Base-by-base conservation (phyloP, 2,113 vertebrate species). In the Ascaphus truei region DNA sequence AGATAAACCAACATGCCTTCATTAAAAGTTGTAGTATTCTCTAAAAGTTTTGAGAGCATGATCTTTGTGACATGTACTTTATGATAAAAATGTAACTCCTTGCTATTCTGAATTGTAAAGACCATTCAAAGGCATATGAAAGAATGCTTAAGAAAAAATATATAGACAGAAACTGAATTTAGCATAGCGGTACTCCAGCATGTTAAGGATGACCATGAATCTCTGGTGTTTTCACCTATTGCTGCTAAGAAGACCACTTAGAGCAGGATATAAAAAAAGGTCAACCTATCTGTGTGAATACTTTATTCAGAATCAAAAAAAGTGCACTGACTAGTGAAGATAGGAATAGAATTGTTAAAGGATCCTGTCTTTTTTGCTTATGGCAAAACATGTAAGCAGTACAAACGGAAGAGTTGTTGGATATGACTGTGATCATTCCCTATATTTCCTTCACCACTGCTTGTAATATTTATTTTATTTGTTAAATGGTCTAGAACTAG, bases 61-160 rank as follows among this genome's bases (percentile, higher is more conserved):
- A 56, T 56, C 52, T 56, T 30, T 56, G 18, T 56, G 52, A 56
- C 52, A 56, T 56, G n/a, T n/a, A n/a, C n/a, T n/a, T 18, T 34
- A 31, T 56, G 18, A 30, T n/a, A 33, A 56, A 56, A 56, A 10
- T 8, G 20, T 8, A 15, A 11, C 34, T 31, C 52, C 34, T 2
- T 56, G n/a, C 29, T 36, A 27, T n/a, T 7, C n/a, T 55, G 51
- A 13, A 55, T 30, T 13, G 23, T n/a, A 7, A 29, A n/a, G 10
- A 55, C 50, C 13, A 29, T 52, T 9, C 50, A 52, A 29, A 23
- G 16, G 5, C 23, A 29, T 25, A 52, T 52, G 29, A 52, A 52
- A 52, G 25, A 13, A 27, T 51, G 23, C 22, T 29, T 3, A 30
- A 6, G 50, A n/a, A n/a, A 52, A 52, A 29, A 52, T 26, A 52